phyloP scores from a whole-genome alignment of 2,888 invertebrate genomes.

The Metalampra italica region DNA sequence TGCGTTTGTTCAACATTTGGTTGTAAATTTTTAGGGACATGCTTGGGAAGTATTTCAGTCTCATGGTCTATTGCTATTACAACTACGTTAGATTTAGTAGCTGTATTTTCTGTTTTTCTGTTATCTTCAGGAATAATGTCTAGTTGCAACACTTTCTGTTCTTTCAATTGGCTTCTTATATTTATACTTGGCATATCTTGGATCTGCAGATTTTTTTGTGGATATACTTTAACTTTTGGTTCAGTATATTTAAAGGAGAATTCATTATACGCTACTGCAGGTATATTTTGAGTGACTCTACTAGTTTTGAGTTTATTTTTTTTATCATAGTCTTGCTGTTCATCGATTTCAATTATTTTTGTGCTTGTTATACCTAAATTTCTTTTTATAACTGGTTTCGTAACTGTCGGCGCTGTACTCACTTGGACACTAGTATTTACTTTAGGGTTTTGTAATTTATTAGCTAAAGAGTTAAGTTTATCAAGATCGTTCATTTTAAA shows the following conservation, averaged over 20 bases:
- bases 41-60: conserved; percentile 8
- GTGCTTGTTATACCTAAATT: conserved; percentile 49
- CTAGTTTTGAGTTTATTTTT: conserved; percentile 35
- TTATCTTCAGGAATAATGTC: conserved; percentile 61
- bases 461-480: conserved; percentile 16
- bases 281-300: conserved; percentile 31
- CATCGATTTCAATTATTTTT: conserved; percentile 52
- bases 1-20: neutral
- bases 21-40: neutral
- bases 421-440: conserved; percentile 34
- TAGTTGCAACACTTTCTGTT: conserved; percentile 70
- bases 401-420: conserved; percentile 24
- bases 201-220: conserved; percentile 44
- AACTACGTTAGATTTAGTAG: conserved; percentile 42
- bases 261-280: conserved; percentile 56
- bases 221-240: conserved; percentile 26
- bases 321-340: conserved; percentile 28
- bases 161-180: conserved; percentile 68
- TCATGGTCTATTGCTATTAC: conserved; percentile 37
- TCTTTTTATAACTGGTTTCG: conserved; percentile 31
- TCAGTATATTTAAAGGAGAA: conserved; percentile 47
- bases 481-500: conserved; percentile 19
- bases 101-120: conserved; percentile 19
- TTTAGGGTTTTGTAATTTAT: conserved; percentile 25
- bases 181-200: conserved; percentile 73